These are phyloP conservation scores for Ectobius pallidus DNA, from an alignment of 2,888 invertebrate genomes.

Conservation along the genomic window DNA sequence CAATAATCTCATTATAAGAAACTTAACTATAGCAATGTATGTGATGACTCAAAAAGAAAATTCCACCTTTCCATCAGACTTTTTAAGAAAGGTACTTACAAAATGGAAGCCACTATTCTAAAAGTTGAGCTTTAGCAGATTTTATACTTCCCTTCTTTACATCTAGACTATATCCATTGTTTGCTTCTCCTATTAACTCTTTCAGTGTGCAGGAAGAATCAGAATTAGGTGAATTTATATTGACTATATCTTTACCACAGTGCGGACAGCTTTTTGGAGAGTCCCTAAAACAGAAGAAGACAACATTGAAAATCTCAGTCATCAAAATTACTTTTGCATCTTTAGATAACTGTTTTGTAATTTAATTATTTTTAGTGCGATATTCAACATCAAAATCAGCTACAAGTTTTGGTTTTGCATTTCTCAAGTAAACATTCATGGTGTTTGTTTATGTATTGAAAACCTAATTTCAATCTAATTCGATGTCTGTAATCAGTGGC, in stretches of 20 bases:
- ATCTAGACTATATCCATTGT: neutral
- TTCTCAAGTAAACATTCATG: no score
- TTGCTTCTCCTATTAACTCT: neutral
- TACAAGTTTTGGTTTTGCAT: no score
- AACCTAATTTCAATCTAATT: no score
- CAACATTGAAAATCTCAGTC: neutral
- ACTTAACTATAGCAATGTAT: no score
- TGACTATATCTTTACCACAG: neutral
- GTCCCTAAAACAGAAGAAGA: neutral
- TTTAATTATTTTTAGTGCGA: no score
- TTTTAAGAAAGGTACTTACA: neutral
- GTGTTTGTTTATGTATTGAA: no score
- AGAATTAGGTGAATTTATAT: neutral
- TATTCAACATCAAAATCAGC: no score
- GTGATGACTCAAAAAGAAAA: no score
- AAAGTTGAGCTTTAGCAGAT: neutral
- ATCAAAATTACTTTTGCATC: no score
- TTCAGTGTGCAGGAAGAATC: neutral
- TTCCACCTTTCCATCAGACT: neutral
- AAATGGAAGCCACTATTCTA: neutral
- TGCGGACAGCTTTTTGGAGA: neutral
- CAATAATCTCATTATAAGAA: no score
- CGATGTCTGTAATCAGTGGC: no score
- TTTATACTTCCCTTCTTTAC: neutral
- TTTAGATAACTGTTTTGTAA: no score